Evolutionary conservation across 2,888 invertebrate species (phyloP), one percentile per base, ranked within the genome.

Genomic region (Brenthis ino): DNA sequence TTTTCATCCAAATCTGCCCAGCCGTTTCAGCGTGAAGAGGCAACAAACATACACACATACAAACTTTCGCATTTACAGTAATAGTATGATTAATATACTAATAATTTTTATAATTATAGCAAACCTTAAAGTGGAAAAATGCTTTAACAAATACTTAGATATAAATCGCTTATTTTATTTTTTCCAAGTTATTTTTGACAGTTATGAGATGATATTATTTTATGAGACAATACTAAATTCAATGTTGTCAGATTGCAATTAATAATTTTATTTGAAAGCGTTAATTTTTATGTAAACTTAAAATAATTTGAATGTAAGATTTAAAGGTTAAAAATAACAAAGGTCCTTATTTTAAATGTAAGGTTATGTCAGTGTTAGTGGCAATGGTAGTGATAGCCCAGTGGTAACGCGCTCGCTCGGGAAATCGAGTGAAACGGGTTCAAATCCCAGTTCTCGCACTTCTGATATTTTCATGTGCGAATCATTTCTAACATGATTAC

Each of bases 221-320:
- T 50, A 50, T 50, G 28, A 48, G 28, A 60, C 60, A 60, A 28
- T 60, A 60, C 50, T 50, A 13, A 28, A 28, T 43, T 6, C 28
- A 8, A 54, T 33, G 60, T 24, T 58, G n/a, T 50, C 50, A 33
- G 28, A 28, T 50, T 50, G 5, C 6, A 28, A 16, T n/a, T 33
- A 12, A 60, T 24, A 14, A 3, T 50, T 50, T 16, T 48, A n/a
- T 50, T 60, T 33, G 48, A 0, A n/a, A 28, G 8, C 60, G 50
- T 50, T 50, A n/a, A 28, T 50, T 50, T 60, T 60, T 60, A 60
- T 60, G 60, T 50, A 16, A 28, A 28, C 14, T 48, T 47, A 48
- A 60, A 60, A 33, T 50, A n/a, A 28, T 50, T 60, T 60, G 50
- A 50, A 60, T 60, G 50, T 50, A n/a, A 28, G 24, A 24, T 58